Evolutionary conservation across 2,888 invertebrate genomes (phyloP).

Genomic region (Eupithecia abbreviata): DNA sequence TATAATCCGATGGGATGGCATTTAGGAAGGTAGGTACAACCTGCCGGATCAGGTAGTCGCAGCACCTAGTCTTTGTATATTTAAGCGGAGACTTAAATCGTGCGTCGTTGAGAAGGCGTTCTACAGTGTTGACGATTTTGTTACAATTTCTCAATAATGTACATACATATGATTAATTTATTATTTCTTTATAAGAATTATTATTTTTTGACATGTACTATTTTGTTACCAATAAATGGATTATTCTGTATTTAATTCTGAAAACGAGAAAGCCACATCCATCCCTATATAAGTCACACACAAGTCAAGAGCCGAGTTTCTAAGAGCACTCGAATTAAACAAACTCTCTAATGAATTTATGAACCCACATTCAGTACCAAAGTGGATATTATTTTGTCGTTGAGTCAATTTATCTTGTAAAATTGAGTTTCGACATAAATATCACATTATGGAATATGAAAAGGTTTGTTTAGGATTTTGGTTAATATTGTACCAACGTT

Average conservation of each 20-base stretch:
- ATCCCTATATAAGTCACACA: constrained; percentile 42
- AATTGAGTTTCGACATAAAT: constrained; percentile 46
- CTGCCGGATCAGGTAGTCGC: too few species aligned
- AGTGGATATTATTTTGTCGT: constrained; percentile 56
- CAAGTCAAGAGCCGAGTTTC: constrained; percentile 29
- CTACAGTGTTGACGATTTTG: too few species aligned
- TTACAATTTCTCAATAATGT: too few species aligned
- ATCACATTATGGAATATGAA: constrained; percentile 25
- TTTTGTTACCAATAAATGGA: too few species aligned
- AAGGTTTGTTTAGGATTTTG: constrained; percentile 19
- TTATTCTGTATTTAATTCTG: background rate
- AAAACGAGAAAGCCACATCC: constrained; percentile 19
- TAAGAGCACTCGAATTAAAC: constrained; percentile 51
- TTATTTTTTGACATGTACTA: too few species aligned
- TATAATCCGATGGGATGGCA: background rate
- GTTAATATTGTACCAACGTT: background rate
- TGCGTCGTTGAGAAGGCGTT: too few species aligned
- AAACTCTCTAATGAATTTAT: constrained; percentile 61
- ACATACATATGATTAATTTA: too few species aligned
- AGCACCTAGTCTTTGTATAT: too few species aligned
- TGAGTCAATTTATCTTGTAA: constrained; percentile 55
- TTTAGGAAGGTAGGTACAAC: background rate
- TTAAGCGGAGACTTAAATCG: too few species aligned
- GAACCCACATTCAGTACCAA: constrained; percentile 46
- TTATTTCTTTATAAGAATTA: too few species aligned